Evolutionary conservation across 2,888 invertebrate species (phyloP), one percentile per base, ranked within the genome.

Genomic region (Clunio marinus): DNA sequence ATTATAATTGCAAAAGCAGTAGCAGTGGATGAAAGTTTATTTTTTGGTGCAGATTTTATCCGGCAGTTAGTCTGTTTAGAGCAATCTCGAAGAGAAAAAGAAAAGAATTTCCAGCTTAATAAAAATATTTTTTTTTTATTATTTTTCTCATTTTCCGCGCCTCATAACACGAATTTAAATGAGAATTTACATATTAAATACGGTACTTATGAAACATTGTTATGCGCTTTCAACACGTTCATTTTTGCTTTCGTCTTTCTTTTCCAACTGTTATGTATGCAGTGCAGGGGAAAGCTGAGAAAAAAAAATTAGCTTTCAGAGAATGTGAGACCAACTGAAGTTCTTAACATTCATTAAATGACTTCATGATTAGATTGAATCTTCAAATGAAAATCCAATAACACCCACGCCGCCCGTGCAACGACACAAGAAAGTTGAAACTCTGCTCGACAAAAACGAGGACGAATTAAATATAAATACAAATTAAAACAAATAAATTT

Each of bases 181-280:
- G 28, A 35, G 62, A 62, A 62, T 62, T 62, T 62, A 62, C 62
- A 62, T 62, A 37, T 62, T 62, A 62, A 58, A 37, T 24, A 37
- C 37, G 17, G 20, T 37, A 37, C 62, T 62, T 62, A 37, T 20
- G n/a, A 41, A 62, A 62, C 13, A 41, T n/a, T 41, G 35, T 62
- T 62, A n/a, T n/a, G n/a, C n/a, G n/a, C 32, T 8, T 24, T 60
- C 37, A 17, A 13, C 32, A 13, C 32, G 32, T 41, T 7, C 41
- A 41, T 41, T n/a, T 13, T 41, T 51, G n/a, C 41, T n/a, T 41
- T 41, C 41, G 41, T 10, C 10, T 5, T n/a, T 15, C 15, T 41
- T 41, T 41, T 41, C 7, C 41, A 41, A 32, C 32, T 8, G n/a
- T n/a, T n/a, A n/a, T n/a, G n/a, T n/a, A n/a, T n/a, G n/a, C n/a